A percentile compares a stretch with the other conserved stretches of the same genome.
These are phyloP conservation scores for Podarcis siculus DNA, from an alignment of 2,797 vertebrate genomes.

Conservation along the genomic window DNA sequence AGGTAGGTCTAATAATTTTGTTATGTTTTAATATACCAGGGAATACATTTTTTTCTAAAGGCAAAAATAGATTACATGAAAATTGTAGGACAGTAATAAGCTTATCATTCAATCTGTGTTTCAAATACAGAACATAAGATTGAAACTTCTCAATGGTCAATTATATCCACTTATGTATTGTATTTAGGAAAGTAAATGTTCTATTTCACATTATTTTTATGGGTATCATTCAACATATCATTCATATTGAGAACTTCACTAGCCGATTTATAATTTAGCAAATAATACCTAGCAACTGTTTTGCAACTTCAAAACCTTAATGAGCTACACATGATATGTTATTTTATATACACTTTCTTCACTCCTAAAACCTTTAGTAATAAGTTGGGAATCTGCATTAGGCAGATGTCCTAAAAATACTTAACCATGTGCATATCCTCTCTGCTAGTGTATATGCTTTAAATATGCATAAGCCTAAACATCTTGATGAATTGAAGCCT, in stretches of 20 bases:
- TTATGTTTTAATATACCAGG: neutral
- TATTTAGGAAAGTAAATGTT: constrained; percentile 1
- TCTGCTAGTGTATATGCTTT: neutral
- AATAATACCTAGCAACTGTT: neutral
- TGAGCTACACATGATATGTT: neutral
- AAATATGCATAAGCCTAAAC: neutral
- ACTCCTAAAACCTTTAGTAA: neutral
- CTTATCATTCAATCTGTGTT: neutral
- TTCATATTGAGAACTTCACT: neutral
- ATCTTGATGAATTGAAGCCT: neutral
- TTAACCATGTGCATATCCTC: neutral
- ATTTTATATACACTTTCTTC: neutral
- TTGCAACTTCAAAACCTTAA: neutral
- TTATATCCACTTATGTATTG: neutral
- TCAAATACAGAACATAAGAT: neutral
- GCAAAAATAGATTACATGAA: neutral
- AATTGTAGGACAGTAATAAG: neutral
- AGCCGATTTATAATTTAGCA: neutral
- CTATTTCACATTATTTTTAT: constrained; percentile 1
- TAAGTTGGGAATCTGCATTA: neutral
- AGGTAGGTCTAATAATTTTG: neutral
- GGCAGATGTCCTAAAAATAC: neutral
- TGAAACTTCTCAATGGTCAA: neutral
- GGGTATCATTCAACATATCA: neutral
- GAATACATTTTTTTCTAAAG: neutral